Conservation (phyloP, 2,888 invertebrate species). For the Pseudococcus longispinus region DNA sequence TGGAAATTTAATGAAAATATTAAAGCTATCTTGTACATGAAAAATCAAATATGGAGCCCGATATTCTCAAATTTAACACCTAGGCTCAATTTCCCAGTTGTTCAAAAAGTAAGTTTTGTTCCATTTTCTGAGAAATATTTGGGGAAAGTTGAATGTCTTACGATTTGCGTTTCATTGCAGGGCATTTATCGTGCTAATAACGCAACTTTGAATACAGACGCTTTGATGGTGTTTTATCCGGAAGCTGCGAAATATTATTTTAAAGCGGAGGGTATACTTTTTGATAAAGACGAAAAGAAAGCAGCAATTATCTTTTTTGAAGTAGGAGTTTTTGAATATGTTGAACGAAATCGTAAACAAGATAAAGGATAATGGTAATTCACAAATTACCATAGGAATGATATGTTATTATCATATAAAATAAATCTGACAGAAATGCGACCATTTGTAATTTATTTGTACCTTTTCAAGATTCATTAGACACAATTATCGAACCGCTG, state of each 20-base stretch:
- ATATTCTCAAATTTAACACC: conserved; percentile 6
- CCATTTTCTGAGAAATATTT: background rate
- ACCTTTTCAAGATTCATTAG: background rate
- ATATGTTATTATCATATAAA: background rate
- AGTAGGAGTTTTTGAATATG: background rate
- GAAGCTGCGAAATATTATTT: background rate
- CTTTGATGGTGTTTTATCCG: background rate
- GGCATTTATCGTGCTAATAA: background rate
- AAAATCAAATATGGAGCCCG: conserved; percentile 30
- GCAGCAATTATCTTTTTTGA: background rate
- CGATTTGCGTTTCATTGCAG: background rate
- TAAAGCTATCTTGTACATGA: background rate
- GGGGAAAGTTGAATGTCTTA: background rate
- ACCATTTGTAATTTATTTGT: background rate
- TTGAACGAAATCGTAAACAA: conserved; percentile 13
- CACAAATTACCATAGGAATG: background rate
- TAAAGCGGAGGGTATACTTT: background rate
- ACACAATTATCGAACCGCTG: too few species aligned
- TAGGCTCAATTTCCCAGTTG: background rate
- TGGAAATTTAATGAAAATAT: conserved; percentile 23
- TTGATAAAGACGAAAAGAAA: conserved; percentile 2
- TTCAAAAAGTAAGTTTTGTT: background rate
- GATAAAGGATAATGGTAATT: background rate
- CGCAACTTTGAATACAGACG: background rate
- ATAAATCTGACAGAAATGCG: background rate